A percentile compares a stretch with the other conserved stretches of the same genome.
Conservation (phyloP, 2,888 invertebrate species). For the Caenorhabditis imperialis region DNA sequence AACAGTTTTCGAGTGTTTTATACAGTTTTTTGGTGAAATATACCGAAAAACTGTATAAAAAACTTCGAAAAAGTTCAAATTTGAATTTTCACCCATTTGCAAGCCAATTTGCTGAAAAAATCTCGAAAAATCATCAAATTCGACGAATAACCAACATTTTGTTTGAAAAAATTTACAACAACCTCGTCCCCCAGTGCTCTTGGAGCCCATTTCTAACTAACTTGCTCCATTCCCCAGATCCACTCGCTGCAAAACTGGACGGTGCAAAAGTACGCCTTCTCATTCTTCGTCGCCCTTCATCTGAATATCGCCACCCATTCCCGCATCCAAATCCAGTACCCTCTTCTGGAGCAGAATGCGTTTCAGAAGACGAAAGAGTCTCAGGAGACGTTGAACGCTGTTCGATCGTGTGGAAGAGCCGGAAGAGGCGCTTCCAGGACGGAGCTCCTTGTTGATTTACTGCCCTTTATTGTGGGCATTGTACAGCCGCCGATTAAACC, state of each 20-base stretch:
- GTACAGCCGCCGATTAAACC: slow-evolving; percentile 65
- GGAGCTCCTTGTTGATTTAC: slow-evolving; percentile 52
- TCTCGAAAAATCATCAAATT: too few species aligned
- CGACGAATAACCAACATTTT: too few species aligned
- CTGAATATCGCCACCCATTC: slow-evolving; percentile 63
- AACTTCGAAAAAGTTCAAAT: too few species aligned
- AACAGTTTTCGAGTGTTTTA: too few species aligned
- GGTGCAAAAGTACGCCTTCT: slow-evolving; percentile 56
- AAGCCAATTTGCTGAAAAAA: too few species aligned
- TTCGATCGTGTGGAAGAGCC: slow-evolving; percentile 23
- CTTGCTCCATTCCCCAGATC: too few species aligned
- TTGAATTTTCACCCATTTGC: too few species aligned
- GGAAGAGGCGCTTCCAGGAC: slow-evolving; percentile 11
- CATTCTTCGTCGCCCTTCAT: slow-evolving; percentile 62
- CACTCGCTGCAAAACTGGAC: slow-evolving; percentile 57
- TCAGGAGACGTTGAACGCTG: slow-evolving; percentile 41
- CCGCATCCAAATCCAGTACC: slow-evolving; percentile 53
- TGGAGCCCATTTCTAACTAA: too few species aligned
- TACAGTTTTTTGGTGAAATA: too few species aligned
- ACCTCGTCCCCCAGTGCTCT: too few species aligned
- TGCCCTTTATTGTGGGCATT: slow-evolving; percentile 56
- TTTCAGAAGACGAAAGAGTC: slow-evolving; percentile 46
- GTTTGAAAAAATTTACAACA: too few species aligned
- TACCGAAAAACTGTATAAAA: too few species aligned
- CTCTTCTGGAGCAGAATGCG: slow-evolving; percentile 56